Percentiles rank a stretch among this genome's conserved stretches.
Conservation (phyloP, 2,888 invertebrate genomes). For the Pseudococcus viburni region DNA sequence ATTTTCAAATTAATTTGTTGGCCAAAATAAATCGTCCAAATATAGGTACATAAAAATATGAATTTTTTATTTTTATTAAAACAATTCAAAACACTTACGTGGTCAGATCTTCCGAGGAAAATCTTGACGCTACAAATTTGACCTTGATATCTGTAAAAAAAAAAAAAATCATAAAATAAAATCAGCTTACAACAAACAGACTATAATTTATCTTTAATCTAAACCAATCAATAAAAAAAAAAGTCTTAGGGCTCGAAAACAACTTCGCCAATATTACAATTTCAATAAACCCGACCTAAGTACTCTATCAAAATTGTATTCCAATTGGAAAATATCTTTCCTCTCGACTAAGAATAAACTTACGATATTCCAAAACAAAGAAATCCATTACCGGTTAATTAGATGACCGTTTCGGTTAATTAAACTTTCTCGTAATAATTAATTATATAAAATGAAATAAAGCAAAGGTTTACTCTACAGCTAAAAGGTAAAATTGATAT, state of each 20-base stretch:
- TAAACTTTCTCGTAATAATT: slow-evolving; percentile 12
- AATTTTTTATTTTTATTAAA: too few relatives aligned
- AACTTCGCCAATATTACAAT: too few relatives aligned
- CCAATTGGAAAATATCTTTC: background rate
- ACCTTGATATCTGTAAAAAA: slow-evolving; percentile 17
- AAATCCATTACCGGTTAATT: slow-evolving; percentile 36
- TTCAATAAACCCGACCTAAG: too few relatives aligned
- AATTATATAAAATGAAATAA: slow-evolving; percentile 8
- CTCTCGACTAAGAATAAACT: background rate
- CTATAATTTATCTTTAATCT: too few relatives aligned
- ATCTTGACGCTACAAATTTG: slow-evolving; percentile 30
- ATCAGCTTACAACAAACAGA: too few relatives aligned
- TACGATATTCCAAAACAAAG: slow-evolving; percentile 13
- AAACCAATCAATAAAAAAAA: too few relatives aligned
- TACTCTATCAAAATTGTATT: background rate
- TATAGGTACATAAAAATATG: too few relatives aligned
- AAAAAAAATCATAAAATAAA: background rate
- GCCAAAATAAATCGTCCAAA: too few relatives aligned
- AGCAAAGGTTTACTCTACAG: background rate
- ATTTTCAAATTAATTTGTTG: too few relatives aligned
- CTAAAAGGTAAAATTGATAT: slow-evolving; percentile 14
- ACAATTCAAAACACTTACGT: slow-evolving; percentile 7
- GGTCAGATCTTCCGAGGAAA: slow-evolving; percentile 47
- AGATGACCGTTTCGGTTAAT: slow-evolving; percentile 29
- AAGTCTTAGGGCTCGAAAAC: too few relatives aligned